Conservation (phyloP, 2,888 invertebrate species). For the Thereva unica region DNA sequence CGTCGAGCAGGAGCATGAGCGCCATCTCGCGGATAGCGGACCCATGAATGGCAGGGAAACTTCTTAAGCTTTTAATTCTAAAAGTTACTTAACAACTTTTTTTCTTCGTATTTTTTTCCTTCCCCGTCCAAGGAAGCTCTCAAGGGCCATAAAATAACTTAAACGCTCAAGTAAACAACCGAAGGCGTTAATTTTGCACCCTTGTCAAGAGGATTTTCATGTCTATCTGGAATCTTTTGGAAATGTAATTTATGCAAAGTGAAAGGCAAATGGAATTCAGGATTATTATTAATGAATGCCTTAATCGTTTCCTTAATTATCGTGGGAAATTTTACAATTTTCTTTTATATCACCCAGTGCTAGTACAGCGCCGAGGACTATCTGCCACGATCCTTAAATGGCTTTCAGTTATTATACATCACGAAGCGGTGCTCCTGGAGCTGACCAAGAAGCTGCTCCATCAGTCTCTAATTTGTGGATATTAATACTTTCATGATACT, state of each 20-base stretch:
- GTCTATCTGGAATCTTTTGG: slow-evolving; percentile 28
- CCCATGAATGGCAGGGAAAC: slow-evolving; percentile 16
- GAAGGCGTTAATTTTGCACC: slow-evolving; percentile 39
- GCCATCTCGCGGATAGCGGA: background rate
- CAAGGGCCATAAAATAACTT: slow-evolving; percentile 37
- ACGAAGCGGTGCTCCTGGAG: no score
- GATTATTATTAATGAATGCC: slow-evolving; percentile 38
- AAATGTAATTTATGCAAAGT: slow-evolving; percentile 37
- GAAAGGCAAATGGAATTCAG: slow-evolving; percentile 33
- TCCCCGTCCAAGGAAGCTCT: slow-evolving; percentile 16
- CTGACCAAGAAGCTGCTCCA: no score
- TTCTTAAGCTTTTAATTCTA: slow-evolving; percentile 36
- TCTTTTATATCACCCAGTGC: background rate
- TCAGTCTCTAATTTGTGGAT: no score
- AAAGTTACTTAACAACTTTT: slow-evolving; percentile 38
- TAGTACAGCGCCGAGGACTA: no score
- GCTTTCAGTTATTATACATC: no score
- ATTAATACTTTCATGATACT: no score
- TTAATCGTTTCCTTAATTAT: slow-evolving; percentile 37
- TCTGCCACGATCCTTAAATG: no score
- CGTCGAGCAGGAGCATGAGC: slow-evolving; percentile 2
- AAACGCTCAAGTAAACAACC: slow-evolving; percentile 39
- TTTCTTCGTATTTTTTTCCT: slow-evolving; percentile 25
- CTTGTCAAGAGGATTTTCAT: slow-evolving; percentile 38
- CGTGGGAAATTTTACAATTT: slow-evolving; percentile 35